phyloP scores from a whole-genome alignment of 53 echinoderm and acorn worm genomes.

The Glandiceps talaboti region DNA sequence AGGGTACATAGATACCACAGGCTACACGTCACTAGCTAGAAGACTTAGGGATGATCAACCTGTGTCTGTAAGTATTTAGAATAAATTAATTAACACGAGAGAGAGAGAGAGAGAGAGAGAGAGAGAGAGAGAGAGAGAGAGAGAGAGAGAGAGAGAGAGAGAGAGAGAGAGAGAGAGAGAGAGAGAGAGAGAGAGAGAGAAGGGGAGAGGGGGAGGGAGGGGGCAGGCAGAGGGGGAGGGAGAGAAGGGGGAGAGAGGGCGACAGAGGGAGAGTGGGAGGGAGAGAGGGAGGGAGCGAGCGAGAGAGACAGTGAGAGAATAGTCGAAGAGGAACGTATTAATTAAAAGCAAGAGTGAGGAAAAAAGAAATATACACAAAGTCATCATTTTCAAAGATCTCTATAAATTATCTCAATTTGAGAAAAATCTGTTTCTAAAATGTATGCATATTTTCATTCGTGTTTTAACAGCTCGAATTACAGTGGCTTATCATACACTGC shows the following conservation, averaged over 20 bases:
- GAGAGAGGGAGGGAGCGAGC: too few relatives aligned
- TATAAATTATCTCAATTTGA: too few relatives aligned
- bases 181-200: constrained; percentile 9
- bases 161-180: constrained; percentile 2
- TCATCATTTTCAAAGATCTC: too few relatives aligned
- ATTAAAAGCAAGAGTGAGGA: too few relatives aligned
- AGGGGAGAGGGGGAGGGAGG: constrained; percentile 5
- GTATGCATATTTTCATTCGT: not conserved
- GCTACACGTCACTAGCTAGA: constrained; percentile 22
- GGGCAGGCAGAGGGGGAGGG: constrained; percentile 9
- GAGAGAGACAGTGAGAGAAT: too few relatives aligned
- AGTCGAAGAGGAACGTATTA: too few relatives aligned
- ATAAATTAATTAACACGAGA: too few relatives aligned
- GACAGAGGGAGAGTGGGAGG: too few relatives aligned
- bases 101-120: constrained; percentile 1
- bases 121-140: constrained; percentile 7
- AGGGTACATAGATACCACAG: constrained; percentile 50
- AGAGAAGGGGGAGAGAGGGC: constrained; percentile 1
- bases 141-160: constrained; percentile 13
- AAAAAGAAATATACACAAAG: too few relatives aligned
- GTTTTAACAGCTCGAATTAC: constrained; percentile 39
- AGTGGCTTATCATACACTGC: constrained; percentile 94
- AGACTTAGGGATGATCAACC: constrained; percentile 32
- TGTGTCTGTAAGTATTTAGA: constrained; percentile 68
- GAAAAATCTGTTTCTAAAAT: too few relatives aligned